Conservation (phyloP, 2,113 vertebrate species). For the Pseudonaja textilis region DNA sequence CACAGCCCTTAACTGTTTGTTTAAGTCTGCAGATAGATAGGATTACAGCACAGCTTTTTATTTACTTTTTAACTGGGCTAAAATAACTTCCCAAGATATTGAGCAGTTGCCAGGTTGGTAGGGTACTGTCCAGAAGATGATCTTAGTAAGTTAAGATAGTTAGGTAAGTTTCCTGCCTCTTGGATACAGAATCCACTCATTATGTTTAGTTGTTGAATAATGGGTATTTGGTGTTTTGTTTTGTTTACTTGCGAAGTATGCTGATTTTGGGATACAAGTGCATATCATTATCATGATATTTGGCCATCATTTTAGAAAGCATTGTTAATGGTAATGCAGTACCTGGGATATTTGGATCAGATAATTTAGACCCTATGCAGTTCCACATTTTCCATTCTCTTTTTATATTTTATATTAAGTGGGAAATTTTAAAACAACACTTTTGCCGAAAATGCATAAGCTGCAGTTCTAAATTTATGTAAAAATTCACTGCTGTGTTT, state of each 20-base stretch:
- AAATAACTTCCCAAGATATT: background rate
- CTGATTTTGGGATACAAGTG: constrained; percentile 23
- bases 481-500: constrained; percentile 79
- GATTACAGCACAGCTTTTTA: background rate
- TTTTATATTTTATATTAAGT: constrained; percentile 73
- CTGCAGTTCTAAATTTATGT: constrained; percentile 81
- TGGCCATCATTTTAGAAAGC: constrained; percentile 46
- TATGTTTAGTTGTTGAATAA: constrained; percentile 26
- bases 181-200: background rate
- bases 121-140: background rate
- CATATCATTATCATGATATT: background rate
- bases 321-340: constrained; percentile 14
- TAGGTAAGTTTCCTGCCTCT: background rate
- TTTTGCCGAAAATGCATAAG: constrained; percentile 75
- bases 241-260: constrained; percentile 40
- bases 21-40: background rate
- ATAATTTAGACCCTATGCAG: constrained; percentile 58
- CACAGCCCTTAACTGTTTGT: background rate
- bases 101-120: background rate
- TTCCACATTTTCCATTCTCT: constrained; percentile 59
- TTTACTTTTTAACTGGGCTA: background rate
- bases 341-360: constrained; percentile 28
- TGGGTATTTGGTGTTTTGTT: constrained; percentile 15
- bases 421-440: constrained; percentile 69
- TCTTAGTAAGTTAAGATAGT: too few species aligned